Evolutionary conservation across 2,113 vertebrate species (phyloP), one percentile per base, ranked within the genome.

Genomic region (Oceanodroma tethys): DNA sequence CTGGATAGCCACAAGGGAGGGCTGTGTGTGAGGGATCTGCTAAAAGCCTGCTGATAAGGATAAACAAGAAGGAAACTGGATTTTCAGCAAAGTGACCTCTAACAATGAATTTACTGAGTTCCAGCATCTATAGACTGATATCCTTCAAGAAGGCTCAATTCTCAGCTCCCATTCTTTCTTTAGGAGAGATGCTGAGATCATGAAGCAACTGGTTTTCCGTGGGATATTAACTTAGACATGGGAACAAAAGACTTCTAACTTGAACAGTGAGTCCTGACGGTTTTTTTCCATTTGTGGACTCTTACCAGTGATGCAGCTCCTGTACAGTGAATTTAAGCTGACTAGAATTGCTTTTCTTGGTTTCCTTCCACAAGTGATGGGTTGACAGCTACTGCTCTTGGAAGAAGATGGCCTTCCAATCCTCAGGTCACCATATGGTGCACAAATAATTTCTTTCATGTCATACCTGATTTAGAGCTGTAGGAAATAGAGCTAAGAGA

Each of bases 301-400:
- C 86, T 86, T 58, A 58, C 84, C 91, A 91, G 34, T 17, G 6
- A 65, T 9, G 15, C 52, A 89, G 89, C 81, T 96, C 62, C 91
- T 93, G 70, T 60, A 68, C 81, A 80, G 87, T 65, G 90, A 90
- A 94, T 93, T 94, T 82, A 95, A 91, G 36, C 62, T 68, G 95
- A 60, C 92, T 90, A 65, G 81, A 85, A 79, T 82, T 96, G 84
- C 81, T 93, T 96, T 93, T 93, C 92, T 96, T 94, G 96, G 93
- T 95, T 96, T 97, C 43, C 62, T 95, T 96, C 96, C 93, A 96
- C 74, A 93, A 93, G 48, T 93, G 90, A 97, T 95, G 95, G 90
- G 95, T 88, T 97, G 95, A 95, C 90, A 96, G 95, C 93, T 96
- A 95, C 96, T 85, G 81, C 84, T 96, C 58, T 95, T 96, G 83